Conservation (phyloP, 1,140 invertebrate species). For the Alviniconcha marisindica region DNA sequence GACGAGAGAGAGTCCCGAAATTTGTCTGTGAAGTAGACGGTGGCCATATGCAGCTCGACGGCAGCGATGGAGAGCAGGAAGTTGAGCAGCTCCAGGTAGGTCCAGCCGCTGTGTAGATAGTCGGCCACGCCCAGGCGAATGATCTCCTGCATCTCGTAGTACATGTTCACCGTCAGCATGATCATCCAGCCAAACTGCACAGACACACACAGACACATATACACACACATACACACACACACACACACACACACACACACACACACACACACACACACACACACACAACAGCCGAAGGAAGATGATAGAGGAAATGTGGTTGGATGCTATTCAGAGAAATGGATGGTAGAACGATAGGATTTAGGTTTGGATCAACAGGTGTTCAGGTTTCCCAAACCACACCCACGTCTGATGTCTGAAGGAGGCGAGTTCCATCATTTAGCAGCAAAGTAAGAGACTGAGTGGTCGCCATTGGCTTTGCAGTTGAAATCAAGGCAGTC, state of each 20-base stretch:
- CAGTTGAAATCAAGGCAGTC: neutral
- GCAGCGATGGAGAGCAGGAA: neutral
- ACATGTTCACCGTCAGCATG: constrained; percentile 7
- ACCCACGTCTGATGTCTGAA: neutral
- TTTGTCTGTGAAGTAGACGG: neutral
- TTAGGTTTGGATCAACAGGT: neutral
- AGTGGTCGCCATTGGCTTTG: neutral
- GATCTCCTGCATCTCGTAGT: neutral
- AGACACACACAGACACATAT: neutral
- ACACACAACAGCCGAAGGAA: neutral
- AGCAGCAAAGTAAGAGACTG: neutral
- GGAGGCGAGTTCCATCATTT: neutral
- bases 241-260: neutral
- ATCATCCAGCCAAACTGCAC: neutral
- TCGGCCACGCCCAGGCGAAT: neutral
- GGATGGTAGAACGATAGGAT: neutral
- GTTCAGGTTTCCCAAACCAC: neutral
- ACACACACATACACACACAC: neutral
- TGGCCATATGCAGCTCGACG: neutral
- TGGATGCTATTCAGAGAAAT: neutral
- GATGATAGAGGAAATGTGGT: neutral
- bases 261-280: neutral
- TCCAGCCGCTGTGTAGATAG: neutral
- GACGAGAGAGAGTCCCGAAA: neutral
- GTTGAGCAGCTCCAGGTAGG: constrained; percentile 21